Base-by-base conservation (phyloP, 2,888 invertebrate species). In the Atherix ibis region DNA sequence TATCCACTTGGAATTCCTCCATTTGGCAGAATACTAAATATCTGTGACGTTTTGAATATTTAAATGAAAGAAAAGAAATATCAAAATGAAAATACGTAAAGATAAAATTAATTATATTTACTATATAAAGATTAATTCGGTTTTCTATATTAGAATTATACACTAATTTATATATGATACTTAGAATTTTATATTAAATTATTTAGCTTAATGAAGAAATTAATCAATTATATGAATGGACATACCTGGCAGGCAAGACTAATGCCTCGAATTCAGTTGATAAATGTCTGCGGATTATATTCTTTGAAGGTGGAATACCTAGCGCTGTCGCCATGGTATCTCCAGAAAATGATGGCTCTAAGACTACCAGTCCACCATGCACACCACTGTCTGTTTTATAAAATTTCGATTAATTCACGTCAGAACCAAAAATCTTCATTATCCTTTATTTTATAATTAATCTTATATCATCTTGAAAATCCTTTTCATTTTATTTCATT, bases 251-350 rank as follows among this genome's bases (percentile, higher is more conserved):
- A 48, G 92, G 91, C 54, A 85, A 74, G 45, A 92, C 74, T 47
- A 94, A 73, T 34, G 83, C 78, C 62, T 91, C 89, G 49, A 92
- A 73, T 67, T 92, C 91, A 4, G 88, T 82, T 41, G 82, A 76
- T 44, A 94, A 70, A 64, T 94, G 92, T 48, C 91, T 70, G 48
- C 91, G 69, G 47, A 94, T 87, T 63, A 92, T 91, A 55, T 85
- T 87, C 58, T 91, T 89, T 22, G 87, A 83, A 12, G 85, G 81
- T 27, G 91, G 89, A 49, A 92, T 89, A 35, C 88, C 89, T 42
- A 89, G 67, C 2, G 89, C 85, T 6, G 84, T 85, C 31, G 92
- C 91, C 79, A 94, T 84, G 28, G 89, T 88, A 60, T 92, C 92
- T 18, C 89, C 87, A 36, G 83, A 88, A 63, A 94, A 91, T 10